A percentile compares a stretch with the other conserved stretches of the same genome.
These are phyloP conservation scores for Rhinella marina DNA, from an alignment of 2,797 vertebrate species.

Conservation along the genomic window DNA sequence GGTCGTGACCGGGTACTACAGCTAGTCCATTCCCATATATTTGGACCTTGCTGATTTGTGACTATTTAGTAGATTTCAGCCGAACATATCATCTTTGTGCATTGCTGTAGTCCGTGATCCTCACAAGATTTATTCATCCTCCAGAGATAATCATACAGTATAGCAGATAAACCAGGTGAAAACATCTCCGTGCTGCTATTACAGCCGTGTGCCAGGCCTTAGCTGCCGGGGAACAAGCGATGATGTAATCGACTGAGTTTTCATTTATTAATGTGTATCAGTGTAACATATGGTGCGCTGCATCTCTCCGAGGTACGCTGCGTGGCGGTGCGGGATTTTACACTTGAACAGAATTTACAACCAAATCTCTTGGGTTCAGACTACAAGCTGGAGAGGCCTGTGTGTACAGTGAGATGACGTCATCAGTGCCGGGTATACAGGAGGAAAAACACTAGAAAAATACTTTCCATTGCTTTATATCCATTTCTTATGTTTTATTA, in stretches of 20 bases:
- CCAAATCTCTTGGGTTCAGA: slow-evolving; percentile 18
- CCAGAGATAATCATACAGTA: neutral
- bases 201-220: neutral
- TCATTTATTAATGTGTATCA: slow-evolving; percentile 18
- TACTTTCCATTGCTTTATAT: neutral
- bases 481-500: no score
- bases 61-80: neutral
- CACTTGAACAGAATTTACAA: slow-evolving; percentile 24
- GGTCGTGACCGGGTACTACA: no score
- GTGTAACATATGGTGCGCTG: slow-evolving; percentile 30
- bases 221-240: neutral
- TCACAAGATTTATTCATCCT: neutral
- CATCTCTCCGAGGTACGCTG: slow-evolving; percentile 1
- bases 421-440: neutral
- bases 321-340: neutral
- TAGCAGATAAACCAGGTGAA: neutral
- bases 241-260: neutral
- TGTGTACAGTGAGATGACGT: neutral
- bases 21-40: no score
- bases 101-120: neutral
- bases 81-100: neutral
- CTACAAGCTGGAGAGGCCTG: slow-evolving; percentile 19
- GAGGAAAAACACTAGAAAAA: neutral
- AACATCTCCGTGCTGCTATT: neutral
- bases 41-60: neutral